Conservation (phyloP, 2,797 vertebrate species). For the Pseudocheirus occidentalis region DNA sequence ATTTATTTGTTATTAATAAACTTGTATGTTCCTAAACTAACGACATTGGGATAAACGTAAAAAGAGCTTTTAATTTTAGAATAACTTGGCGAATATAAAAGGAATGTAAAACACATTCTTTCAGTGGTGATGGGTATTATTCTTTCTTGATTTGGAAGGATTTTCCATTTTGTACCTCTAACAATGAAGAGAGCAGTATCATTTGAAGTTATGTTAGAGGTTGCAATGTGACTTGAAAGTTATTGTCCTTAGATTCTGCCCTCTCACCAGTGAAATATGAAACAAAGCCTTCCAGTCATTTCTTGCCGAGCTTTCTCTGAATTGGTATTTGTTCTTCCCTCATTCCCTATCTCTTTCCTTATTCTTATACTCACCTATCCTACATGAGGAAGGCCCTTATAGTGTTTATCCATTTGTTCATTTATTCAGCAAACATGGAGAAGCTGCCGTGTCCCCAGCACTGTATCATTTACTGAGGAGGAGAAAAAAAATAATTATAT, state of each 20-base stretch:
- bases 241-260: constrained; percentile 11
- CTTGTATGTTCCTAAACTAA: constrained; percentile 74
- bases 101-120: constrained; percentile 26
- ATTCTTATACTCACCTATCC: not conserved
- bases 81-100: constrained; percentile 72
- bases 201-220: constrained; percentile 28
- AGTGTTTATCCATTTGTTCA: constrained; percentile 17
- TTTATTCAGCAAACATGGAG: constrained; percentile 22
- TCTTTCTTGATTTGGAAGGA: constrained; percentile 16
- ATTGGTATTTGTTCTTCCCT: not conserved
- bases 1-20: constrained; percentile 83
- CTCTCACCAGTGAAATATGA: not conserved
- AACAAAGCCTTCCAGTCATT: not conserved
- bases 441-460: not conserved
- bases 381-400: not conserved
- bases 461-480: not conserved
- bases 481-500: not conserved
- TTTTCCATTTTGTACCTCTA: constrained; percentile 19
- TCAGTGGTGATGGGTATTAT: constrained; percentile 32
- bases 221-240: constrained; percentile 44
- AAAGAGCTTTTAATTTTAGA: constrained; percentile 73
- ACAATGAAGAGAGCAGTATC: constrained; percentile 41
- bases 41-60: constrained; percentile 72
- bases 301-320: constrained; percentile 1
- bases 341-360: not conserved